Conservation (phyloP, 2,113 vertebrate genomes). For the Ia io region DNA sequence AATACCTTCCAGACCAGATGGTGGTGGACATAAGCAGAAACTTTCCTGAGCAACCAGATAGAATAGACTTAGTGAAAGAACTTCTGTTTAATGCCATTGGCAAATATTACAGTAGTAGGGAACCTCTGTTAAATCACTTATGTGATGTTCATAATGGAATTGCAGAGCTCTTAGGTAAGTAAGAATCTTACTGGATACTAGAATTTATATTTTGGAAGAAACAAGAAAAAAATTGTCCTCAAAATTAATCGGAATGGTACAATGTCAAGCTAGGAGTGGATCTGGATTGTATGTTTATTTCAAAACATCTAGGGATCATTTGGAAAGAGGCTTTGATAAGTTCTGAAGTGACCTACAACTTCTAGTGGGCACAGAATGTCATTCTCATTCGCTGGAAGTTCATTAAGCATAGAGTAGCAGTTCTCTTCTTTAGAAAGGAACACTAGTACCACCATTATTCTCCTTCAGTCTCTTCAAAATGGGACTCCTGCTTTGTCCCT, state of each 20-base stretch:
- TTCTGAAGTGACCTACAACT: neutral
- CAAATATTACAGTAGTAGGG: conserved; percentile 89
- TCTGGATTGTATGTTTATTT: conserved; percentile 11
- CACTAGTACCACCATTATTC: neutral
- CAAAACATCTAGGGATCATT: neutral
- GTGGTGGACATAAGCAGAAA: conserved; percentile 95
- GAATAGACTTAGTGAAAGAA: conserved; percentile 86
- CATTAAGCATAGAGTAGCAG: neutral
- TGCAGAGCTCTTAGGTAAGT: conserved; percentile 94
- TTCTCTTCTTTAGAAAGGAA: neutral
- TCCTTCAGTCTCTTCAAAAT: neutral
- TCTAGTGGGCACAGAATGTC: neutral
- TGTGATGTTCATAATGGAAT: conserved; percentile 95
- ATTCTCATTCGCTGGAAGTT: neutral
- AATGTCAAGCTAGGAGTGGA: neutral
- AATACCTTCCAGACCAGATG: conserved; percentile 92
- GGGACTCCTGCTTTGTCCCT: neutral
- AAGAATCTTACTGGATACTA: neutral
- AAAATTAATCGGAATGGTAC: neutral
- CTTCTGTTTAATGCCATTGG: conserved; percentile 90
- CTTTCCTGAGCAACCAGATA: conserved; percentile 86
- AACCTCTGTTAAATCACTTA: conserved; percentile 90
- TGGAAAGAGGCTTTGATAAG: neutral
- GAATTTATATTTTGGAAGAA: conserved; percentile 22
- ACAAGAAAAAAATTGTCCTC: conserved; percentile 5